Evolutionary conservation across 2,888 invertebrate species (phyloP), one percentile per base, ranked within the genome.

Genomic region (Celastrina argiolus): DNA sequence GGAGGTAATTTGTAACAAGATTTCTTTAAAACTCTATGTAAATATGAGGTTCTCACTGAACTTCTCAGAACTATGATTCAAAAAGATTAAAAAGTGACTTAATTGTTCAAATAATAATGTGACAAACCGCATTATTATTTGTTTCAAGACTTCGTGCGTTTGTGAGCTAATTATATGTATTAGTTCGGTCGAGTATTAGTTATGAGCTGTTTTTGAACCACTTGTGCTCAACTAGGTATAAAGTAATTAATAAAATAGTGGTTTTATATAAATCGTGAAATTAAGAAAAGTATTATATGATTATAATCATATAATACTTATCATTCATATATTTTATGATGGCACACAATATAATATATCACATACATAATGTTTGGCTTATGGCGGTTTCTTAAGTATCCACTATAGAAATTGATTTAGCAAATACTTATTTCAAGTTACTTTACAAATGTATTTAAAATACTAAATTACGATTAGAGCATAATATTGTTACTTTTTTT

Each of bases 1-100:
- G n/a, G n/a, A n/a, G n/a, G n/a, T n/a, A n/a, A n/a, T n/a, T n/a
- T n/a, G n/a, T n/a, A n/a, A n/a, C n/a, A n/a, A n/a, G n/a, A n/a
- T n/a, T n/a, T n/a, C n/a, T n/a, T n/a, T n/a, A n/a, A n/a, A n/a
- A n/a, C n/a, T n/a, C n/a, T n/a, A n/a, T n/a, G n/a, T n/a, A 39
- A 39, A 36, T 6, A 36, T 39, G 39, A n/a, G n/a, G 3, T 34
- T 34, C 34, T 34, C 34, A n/a, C n/a, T 42, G 2, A 42, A 14
- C 7, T 59, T 31, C 12, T 59, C 2, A 16, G 16, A 59, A 36
- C 2, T 34, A 18, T 36, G 59, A 58, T 39, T 16, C 18, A 59
- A 59, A 36, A 14, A 36, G 18, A 61, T 61, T 61, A 61, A 61
- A 36, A 16, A 34, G 59, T 56, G 58, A 58, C 31, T n/a, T 31